Evolutionary conservation across 2,888 invertebrate genomes (phyloP), one percentile per base, ranked within the genome.

Genomic region (Tinea pellionella): DNA sequence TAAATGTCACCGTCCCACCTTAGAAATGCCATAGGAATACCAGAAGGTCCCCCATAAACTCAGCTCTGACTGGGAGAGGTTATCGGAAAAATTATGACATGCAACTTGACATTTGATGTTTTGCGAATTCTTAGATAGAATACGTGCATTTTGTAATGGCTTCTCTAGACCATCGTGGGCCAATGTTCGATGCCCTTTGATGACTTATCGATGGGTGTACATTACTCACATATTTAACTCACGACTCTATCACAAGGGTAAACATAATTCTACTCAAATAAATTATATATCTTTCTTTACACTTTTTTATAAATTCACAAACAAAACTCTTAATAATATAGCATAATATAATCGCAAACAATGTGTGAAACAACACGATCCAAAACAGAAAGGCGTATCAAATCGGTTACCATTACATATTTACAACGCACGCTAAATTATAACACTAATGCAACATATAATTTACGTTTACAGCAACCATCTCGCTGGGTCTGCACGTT

Each of bases 1-100:
- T 63, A 74, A 73, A 74, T 72, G 72, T 72, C 74, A 71, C 67
- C 65, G 65, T 68, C 66, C 68, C 69, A 68, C 43, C 59, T 43
- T 29, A 59, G 47, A 59, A 43, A 30, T 59, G 59, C 47, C 57
- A 57, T 29, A 32, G 32, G 57, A 32, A 16, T 32, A 32, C 32
- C 57, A 57, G 19, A 29, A 55, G 32, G 53, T 53, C 18, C 16
- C 53, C 53, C 53, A 53, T 53, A 53, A 53, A 24, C 19, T 6
- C 24, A n/a, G 24, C 18, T 15, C 47, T 47, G 15, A 47, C 47
- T 19, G 24, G 19, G 53, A 53, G 53, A 47, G 53, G 53, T 53
- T 53, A 53, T 53, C 53, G 53, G 19, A 53, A 53, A 53, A 53
- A 19, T 19, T 53, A 53, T 53, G 53, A 53, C 24, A 16, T 47